These are phyloP conservation scores for Hipposideros armiger DNA, from an alignment of 2,113 vertebrate genomes.

Conservation along the genomic window DNA sequence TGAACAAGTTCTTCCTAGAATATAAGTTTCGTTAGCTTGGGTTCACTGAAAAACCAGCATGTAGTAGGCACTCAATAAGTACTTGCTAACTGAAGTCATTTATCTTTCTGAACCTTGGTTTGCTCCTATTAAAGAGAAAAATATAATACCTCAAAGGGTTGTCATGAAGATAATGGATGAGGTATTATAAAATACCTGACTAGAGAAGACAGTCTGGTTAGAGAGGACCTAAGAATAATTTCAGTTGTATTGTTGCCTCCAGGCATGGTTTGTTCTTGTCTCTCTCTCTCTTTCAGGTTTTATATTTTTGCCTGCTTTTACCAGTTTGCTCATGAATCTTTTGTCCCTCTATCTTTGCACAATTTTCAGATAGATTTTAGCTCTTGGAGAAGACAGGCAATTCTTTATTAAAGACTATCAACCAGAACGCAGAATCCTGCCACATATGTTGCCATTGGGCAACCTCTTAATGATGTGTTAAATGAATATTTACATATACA, in stretches of 20 bases:
- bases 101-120: constrained; percentile 6
- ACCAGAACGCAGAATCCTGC: neutral
- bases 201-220: neutral
- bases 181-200: neutral
- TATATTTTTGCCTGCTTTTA: constrained; percentile 41
- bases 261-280: neutral
- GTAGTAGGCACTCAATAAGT: neutral
- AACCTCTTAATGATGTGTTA: neutral
- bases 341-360: neutral
- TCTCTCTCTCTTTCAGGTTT: neutral
- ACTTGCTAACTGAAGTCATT: neutral
- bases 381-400: neutral
- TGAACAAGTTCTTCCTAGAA: neutral
- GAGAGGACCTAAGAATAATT: neutral
- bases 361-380: constrained; percentile 16
- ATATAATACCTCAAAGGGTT: constrained; percentile 16
- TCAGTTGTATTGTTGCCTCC: neutral
- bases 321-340: constrained; percentile 26
- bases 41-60: neutral
- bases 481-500: neutral
- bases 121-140: neutral
- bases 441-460: neutral
- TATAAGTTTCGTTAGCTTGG: neutral
- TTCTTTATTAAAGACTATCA: constrained; percentile 13
- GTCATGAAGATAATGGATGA: neutral